These are phyloP conservation scores for Philypnodon macrostomus DNA, from an alignment of 2,797 vertebrate genomes.

Conservation along the genomic window DNA sequence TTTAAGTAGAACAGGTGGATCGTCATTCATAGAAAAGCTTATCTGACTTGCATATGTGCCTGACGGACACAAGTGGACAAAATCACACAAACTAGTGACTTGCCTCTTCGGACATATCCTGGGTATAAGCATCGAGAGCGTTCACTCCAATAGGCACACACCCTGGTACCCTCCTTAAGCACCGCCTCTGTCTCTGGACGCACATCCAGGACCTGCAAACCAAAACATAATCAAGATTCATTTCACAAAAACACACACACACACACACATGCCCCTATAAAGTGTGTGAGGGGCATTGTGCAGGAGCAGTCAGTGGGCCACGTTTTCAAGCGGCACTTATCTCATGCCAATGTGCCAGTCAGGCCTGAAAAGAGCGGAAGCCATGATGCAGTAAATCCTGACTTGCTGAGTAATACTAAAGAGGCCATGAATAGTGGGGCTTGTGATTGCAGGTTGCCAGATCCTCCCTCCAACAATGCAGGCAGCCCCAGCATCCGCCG, in stretches of 20 bases:
- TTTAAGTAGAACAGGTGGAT: too few species aligned
- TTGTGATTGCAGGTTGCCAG: slow-evolving; percentile 82
- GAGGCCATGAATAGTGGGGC: slow-evolving; percentile 75
- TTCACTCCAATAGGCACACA: slow-evolving; percentile 96
- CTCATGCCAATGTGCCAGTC: slow-evolving; percentile 80
- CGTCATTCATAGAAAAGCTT: too few species aligned
- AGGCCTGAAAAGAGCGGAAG: slow-evolving; percentile 79
- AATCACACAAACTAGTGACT: slow-evolving; percentile 28
- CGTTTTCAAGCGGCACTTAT: slow-evolving; percentile 78
- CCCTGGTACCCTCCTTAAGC: slow-evolving; percentile 86
- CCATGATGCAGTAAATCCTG: slow-evolving; percentile 79
- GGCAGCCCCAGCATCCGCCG: slow-evolving; percentile 73
- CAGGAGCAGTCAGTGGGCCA: slow-evolving; percentile 69
- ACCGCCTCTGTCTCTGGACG: slow-evolving; percentile 82
- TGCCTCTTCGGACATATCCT: slow-evolving; percentile 88
- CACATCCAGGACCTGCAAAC: slow-evolving; percentile 87
- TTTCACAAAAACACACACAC: slow-evolving; percentile 53
- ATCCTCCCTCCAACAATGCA: slow-evolving; percentile 75
- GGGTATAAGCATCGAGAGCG: slow-evolving; percentile 95
- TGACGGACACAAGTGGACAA: not conserved
- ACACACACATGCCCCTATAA: slow-evolving; percentile 40
- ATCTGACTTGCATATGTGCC: too few species aligned
- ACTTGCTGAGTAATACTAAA: slow-evolving; percentile 84
- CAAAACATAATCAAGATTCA: slow-evolving; percentile 68
- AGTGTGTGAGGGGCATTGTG: slow-evolving; percentile 60